Percentiles rank a stretch among this genome's conserved stretches.
Conservation (phyloP, 2,797 vertebrate genomes). For the Lerista edwardsae region DNA sequence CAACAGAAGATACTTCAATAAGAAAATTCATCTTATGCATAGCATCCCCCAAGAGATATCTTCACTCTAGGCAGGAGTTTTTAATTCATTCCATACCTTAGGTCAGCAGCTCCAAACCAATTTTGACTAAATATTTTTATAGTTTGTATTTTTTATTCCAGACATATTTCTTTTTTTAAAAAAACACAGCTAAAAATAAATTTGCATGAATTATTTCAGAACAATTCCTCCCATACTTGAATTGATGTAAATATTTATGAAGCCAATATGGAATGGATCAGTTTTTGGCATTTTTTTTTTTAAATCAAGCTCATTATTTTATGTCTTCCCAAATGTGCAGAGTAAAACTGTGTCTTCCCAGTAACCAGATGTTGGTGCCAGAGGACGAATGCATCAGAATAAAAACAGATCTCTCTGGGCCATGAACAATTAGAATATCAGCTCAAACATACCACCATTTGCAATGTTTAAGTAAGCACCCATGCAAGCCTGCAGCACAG, state of each 20-base stretch:
- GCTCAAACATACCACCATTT: constrained; percentile 6
- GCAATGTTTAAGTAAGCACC: constrained; percentile 9
- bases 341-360: neutral
- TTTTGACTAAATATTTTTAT: neutral
- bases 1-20: neutral
- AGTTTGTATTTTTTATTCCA: constrained; percentile 33
- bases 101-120: neutral
- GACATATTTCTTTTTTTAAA: constrained; percentile 28
- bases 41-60: neutral
- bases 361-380: constrained; percentile 38
- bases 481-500: constrained; percentile 26
- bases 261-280: constrained; percentile 36
- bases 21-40: neutral
- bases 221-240: constrained; percentile 12
- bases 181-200: constrained; percentile 41
- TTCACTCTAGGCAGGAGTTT: neutral
- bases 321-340: fast-evolving
- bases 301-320: constrained; percentile 29
- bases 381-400: constrained; percentile 4
- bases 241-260: constrained; percentile 55
- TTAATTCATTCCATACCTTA: neutral
- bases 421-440: constrained; percentile 9
- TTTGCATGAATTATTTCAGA: constrained; percentile 56
- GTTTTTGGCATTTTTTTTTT: neutral
- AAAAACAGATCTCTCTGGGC: neutral